Evolutionary conservation across 2,888 invertebrate genomes (phyloP), one percentile per base, ranked within the genome.

Genomic region (Steinernema hermaphroditum): DNA sequence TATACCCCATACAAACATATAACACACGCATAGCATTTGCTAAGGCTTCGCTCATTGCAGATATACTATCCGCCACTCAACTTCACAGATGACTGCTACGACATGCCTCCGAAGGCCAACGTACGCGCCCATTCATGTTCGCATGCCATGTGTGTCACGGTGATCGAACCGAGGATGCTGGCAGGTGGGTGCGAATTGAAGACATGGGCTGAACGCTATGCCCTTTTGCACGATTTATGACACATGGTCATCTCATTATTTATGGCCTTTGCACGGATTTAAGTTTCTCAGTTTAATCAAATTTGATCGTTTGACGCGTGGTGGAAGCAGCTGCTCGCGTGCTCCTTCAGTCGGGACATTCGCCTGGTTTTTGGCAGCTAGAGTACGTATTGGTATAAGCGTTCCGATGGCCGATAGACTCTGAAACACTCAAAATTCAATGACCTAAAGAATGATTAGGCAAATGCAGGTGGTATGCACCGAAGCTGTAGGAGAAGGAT

Each of bases 31-130:
- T 32, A 16, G 62, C 34, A 32, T 32, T 14, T 29, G 8, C 27
- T 44, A 32, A 44, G 57, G 29, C n/a, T n/a, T 16, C 34, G 34
- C 12, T 24, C 41, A 0, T 77, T 84, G 62, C 80, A 85, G 85
- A 79, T 85, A 12, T 85, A 85, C 75, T 84, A 84, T 74, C 81
- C 80, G 8, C 85, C 85, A 9, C 77, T 82, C 72, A 85, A 85
- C 74, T 85, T 85, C 76, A 84, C 85, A 14, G 81, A 85, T 71
- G 76, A 83, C 12, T 85, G 85, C 73, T 83, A 80, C 74, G 75
- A 80, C 44, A 84, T 85, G 72, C 77, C 82, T 22, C 44, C 78
- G n/a, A 75, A 75, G 50, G 77, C 78, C 24, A 44, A 68, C 44
- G 85, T 85, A 34, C 85, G 85, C 2, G 77, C 79, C 68, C 79